phyloP scores from a whole-genome alignment of 23 tunicate species.

The Styela clava region DNA sequence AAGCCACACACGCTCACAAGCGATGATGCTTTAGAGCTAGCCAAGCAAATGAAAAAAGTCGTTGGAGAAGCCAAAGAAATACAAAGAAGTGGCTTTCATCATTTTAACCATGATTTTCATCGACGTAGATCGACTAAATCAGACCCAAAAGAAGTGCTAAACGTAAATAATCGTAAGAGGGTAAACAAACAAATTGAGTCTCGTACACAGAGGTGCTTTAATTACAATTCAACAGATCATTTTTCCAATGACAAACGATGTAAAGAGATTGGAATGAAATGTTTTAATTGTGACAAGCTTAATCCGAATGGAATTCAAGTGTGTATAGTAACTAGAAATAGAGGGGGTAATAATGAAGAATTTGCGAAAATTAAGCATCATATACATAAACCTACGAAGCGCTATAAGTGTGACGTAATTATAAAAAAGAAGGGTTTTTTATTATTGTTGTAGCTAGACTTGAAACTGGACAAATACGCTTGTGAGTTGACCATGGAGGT shows the following conservation, averaged over 20 bases:
- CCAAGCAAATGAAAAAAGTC: too few species aligned
- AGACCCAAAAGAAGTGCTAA: not conserved
- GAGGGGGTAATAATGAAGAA: not conserved
- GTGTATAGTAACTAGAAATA: not conserved
- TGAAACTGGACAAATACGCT: too few species aligned
- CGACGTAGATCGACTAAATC: not conserved
- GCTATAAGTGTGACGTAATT: not conserved
- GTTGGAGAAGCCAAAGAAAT: too few species aligned
- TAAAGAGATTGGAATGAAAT: not conserved
- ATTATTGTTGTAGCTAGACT: too few species aligned
- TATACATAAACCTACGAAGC: not conserved
- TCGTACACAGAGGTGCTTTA: not conserved
- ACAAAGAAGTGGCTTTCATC: not conserved
- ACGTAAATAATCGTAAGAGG: not conserved
- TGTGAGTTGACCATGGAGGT: too few species aligned
- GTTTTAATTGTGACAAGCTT: not conserved
- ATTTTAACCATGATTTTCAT: not conserved
- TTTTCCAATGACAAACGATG: not conserved
- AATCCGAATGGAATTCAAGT: not conserved
- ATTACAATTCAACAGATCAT: not conserved
- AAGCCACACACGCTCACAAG: too few species aligned
- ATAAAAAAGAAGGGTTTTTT: too few species aligned
- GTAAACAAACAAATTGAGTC: not conserved
- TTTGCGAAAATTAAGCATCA: not conserved
- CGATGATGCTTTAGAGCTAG: too few species aligned